Percentiles rank a stretch among this genome's conserved stretches.
phyloP scores from a whole-genome alignment of 2,113 vertebrate species.

The Perca fluviatilis region DNA sequence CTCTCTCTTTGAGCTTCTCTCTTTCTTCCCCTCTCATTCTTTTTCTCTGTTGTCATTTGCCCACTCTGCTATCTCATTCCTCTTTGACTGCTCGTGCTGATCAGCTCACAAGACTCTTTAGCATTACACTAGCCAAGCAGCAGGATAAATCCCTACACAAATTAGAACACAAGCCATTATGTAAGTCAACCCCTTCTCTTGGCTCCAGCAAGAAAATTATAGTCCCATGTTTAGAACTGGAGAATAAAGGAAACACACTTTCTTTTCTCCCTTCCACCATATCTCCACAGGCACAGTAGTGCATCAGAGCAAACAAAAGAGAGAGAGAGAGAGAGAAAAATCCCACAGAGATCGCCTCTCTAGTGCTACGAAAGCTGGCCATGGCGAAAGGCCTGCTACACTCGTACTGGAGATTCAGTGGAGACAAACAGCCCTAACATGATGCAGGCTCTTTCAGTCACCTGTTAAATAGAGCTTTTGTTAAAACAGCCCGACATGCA shows the following conservation, averaged over 20 bases:
- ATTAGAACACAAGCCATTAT: slow-evolving; percentile 74
- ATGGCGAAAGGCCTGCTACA: slow-evolving; percentile 15
- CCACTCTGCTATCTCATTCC: slow-evolving; percentile 38
- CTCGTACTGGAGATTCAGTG: slow-evolving; percentile 1
- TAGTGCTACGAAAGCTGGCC: slow-evolving; percentile 34
- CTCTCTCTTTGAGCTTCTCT: slow-evolving; percentile 32
- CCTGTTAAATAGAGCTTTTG: slow-evolving; percentile 62
- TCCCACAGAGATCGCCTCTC: slow-evolving; percentile 37
- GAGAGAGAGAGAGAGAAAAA: slow-evolving; percentile 13
- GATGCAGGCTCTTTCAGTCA: slow-evolving; percentile 34
- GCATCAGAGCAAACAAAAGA: slow-evolving; percentile 56
- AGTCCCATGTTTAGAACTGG: slow-evolving; percentile 48
- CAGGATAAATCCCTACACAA: slow-evolving; percentile 72
- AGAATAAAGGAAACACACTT: slow-evolving; percentile 66
- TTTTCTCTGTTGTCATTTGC: slow-evolving; percentile 61
- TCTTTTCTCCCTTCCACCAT: slow-evolving; percentile 35
- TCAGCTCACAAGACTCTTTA: slow-evolving; percentile 50
- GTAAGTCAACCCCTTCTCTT: slow-evolving; percentile 65
- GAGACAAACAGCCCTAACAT: slow-evolving; percentile 42
- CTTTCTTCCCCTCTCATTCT: slow-evolving; percentile 10
- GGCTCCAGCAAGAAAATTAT: slow-evolving; percentile 60
- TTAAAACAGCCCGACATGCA: slow-evolving; percentile 49
- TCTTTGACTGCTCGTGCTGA: slow-evolving; percentile 46
- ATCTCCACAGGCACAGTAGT: slow-evolving; percentile 45
- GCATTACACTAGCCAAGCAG: slow-evolving; percentile 55